Base-by-base conservation (phyloP, 2,113 vertebrate species). In the Addax nasomaculatus region DNA sequence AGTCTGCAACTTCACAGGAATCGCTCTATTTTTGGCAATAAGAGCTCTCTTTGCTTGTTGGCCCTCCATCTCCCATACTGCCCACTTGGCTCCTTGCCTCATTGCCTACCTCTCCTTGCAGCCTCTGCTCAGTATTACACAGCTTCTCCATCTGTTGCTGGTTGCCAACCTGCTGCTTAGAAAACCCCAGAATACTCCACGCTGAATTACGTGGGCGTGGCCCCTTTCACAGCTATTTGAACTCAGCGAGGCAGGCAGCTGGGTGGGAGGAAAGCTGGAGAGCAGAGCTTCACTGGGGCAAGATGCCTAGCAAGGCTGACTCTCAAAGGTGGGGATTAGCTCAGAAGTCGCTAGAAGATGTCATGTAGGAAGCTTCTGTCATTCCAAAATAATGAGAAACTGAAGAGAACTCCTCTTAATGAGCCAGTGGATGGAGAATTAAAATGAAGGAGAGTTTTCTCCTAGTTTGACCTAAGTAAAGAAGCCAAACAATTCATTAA, bases 161-260 rank as follows among this genome's bases (percentile, higher is more conserved):
- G 92, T 94, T 94, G 94, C 94, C 95, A 97, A 58, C 94, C 95
- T 93, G 93, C 93, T 95, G 94, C 97, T 97, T 39, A 79, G 97
- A 80, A 97, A 96, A 60, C 60, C 95, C 93, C 95, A 85, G 81
- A 86, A 96, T 93, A 96, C 94, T 94, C 55, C 6, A 47, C 1
- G 16, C 70, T 60, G 96, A 94, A 98, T 96, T 81, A 89, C 4
- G n/a, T 96, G 96, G 98, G 98, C 90, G 96, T 94, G 97, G 95
- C 78, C 58, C 43, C 64, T 89, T 85, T 90, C 96, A 79, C 92
- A 96, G 95, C 62, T 94, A 16, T 81, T 94, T 90, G 96, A 95
- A 81, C 89, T 30, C 15, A 96, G 58, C 33, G 27, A 95, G 79
- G 93, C 73, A n/a, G 95, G 95, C 97, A 95, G 96, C 97, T 98